These are phyloP conservation scores for Cossypha niveicapilla DNA, from an alignment of 2,797 vertebrate genomes.

Conservation along the genomic window DNA sequence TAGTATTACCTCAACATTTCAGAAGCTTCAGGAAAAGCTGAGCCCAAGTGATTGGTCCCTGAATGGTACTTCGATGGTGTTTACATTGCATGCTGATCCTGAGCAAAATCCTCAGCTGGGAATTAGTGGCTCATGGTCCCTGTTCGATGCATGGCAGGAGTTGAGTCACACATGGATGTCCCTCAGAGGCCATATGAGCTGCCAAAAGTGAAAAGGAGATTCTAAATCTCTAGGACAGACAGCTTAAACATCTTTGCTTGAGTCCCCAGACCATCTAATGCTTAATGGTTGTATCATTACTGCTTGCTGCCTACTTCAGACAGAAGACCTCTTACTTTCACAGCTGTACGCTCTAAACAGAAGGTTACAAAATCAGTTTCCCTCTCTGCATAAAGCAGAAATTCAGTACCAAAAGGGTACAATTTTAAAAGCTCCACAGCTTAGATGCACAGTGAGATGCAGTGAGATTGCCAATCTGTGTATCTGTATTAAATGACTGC, in stretches of 20 bases:
- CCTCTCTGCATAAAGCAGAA: neutral
- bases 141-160: neutral
- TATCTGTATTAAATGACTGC: no score
- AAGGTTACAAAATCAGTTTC: neutral
- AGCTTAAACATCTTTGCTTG: neutral
- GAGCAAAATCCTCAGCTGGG: neutral
- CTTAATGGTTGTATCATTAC: neutral
- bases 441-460: neutral
- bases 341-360: neutral
- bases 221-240: neutral
- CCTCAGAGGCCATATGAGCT: neutral
- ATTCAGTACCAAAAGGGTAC: neutral
- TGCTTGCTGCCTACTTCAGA: neutral
- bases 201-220: neutral
- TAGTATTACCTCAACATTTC: neutral
- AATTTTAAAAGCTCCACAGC: neutral
- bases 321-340: neutral
- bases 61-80: neutral
- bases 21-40: neutral
- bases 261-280: neutral
- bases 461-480: rapidly evolving
- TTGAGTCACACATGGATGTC: rapidly evolving
- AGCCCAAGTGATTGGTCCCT: rapidly evolving
- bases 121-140: neutral
- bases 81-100: neutral